These are phyloP conservation scores for Petroica traversi DNA, from an alignment of 2,113 vertebrate species.

Conservation along the genomic window DNA sequence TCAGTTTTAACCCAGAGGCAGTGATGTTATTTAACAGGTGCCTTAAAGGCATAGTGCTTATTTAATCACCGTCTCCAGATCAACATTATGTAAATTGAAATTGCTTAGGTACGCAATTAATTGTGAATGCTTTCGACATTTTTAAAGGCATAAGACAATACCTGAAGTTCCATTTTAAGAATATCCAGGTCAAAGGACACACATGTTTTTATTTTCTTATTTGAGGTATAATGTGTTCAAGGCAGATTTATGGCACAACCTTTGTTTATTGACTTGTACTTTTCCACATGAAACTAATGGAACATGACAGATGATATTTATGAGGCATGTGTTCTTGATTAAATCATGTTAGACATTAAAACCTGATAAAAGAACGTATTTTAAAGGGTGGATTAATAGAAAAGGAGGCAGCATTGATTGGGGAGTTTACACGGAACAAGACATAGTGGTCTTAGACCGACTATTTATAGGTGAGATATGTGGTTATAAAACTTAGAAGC, in stretches of 20 bases:
- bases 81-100: slow-evolving; percentile 71
- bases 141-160: slow-evolving; percentile 73
- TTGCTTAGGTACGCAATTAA: slow-evolving; percentile 72
- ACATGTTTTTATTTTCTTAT: slow-evolving; percentile 85
- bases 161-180: slow-evolving; percentile 74
- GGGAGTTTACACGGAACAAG: slow-evolving; percentile 54
- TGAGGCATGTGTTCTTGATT: slow-evolving; percentile 82
- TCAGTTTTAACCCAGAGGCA: slow-evolving; percentile 59
- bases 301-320: slow-evolving; percentile 85
- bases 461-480: slow-evolving; percentile 42
- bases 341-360: slow-evolving; percentile 84
- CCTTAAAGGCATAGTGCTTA: slow-evolving; percentile 60
- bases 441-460: slow-evolving; percentile 38
- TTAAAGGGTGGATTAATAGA: slow-evolving; percentile 74
- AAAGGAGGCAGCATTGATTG: slow-evolving; percentile 69
- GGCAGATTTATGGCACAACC: slow-evolving; percentile 84
- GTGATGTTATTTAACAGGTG: slow-evolving; percentile 73
- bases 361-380: slow-evolving; percentile 80
- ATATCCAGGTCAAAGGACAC: slow-evolving; percentile 81
- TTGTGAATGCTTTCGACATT: slow-evolving; percentile 71
- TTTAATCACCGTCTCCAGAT: slow-evolving; percentile 66
- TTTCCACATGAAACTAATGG: slow-evolving; percentile 82
- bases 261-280: slow-evolving; percentile 86
- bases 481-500: slow-evolving; percentile 49
- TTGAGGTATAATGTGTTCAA: slow-evolving; percentile 84